Percentiles rank a stretch among this genome's conserved stretches.
Conservation (phyloP, 2,888 invertebrate species). For the Ichneumoninae sp. region DNA sequence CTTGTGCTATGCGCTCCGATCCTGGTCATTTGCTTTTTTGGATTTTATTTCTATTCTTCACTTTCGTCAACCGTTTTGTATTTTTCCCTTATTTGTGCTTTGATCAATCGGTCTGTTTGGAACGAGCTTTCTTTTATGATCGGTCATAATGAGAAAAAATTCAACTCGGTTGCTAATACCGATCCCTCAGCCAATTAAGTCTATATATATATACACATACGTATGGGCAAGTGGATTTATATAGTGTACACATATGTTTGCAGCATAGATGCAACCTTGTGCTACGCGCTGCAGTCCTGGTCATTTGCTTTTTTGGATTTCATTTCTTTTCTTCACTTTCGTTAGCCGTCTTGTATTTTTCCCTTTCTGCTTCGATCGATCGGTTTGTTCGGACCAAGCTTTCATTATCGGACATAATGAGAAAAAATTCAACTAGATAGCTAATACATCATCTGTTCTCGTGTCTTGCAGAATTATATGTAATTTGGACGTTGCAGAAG, state of each 20-base stretch:
- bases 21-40: slow-evolving; percentile 8
- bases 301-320: slow-evolving; percentile 14
- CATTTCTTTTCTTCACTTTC: not conserved
- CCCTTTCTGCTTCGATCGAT: slow-evolving; percentile 3
- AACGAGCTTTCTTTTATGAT: not conserved
- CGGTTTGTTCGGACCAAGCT: not conserved
- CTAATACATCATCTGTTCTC: slow-evolving; percentile 29
- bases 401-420: not conserved
- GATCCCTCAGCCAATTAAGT: slow-evolving; percentile 59
- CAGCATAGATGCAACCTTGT: not conserved
- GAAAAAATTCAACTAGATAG: slow-evolving; percentile 3
- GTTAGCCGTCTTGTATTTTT: not conserved
- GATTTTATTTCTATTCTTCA: not conserved
- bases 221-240: slow-evolving; percentile 1
- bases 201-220: slow-evolving; percentile 4
- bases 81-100: not conserved
- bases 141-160: not conserved
- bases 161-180: slow-evolving; percentile 11
- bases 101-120: slow-evolving; percentile 5
- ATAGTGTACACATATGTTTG: not conserved
- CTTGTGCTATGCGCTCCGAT: not conserved
- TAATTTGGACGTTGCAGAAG: slow-evolving; percentile 14
- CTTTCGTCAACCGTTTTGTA: not conserved
- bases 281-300: not conserved
- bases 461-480: slow-evolving; percentile 18